Conservation (phyloP, 2,888 invertebrate species). For the Papilio gigon region DNA sequence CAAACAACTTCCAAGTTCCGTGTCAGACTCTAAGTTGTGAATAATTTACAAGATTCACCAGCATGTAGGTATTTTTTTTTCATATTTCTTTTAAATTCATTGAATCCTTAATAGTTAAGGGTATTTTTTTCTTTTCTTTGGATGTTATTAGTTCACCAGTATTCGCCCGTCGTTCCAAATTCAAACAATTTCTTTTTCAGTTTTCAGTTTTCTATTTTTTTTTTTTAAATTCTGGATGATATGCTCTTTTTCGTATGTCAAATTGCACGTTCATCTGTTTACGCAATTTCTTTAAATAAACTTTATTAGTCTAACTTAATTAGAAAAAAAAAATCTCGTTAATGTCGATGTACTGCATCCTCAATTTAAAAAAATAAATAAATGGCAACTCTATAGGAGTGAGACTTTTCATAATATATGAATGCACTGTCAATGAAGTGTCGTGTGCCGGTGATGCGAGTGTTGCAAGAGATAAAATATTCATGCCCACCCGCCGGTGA, state of each 20-base stretch:
- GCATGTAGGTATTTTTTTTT: neutral
- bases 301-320: too few relatives aligned
- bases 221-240: neutral
- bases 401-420: neutral
- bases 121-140: too few relatives aligned
- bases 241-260: too few relatives aligned
- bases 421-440: conserved; percentile 7
- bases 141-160: too few relatives aligned
- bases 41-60: conserved; percentile 29
- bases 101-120: too few relatives aligned
- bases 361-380: neutral
- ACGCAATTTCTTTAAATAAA: too few relatives aligned
- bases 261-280: too few relatives aligned
- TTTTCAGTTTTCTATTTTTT: neutral
- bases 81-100: neutral
- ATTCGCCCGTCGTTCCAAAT: too few relatives aligned
- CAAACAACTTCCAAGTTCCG: conserved; percentile 21
- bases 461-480: conserved; percentile 41
- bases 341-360: neutral
- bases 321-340: too few relatives aligned
- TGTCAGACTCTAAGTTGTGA: conserved; percentile 17
- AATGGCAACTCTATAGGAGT: neutral
- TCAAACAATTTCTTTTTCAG: too few relatives aligned
- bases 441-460: conserved; percentile 12
- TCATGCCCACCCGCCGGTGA: conserved; percentile 33